Conservation (phyloP, 2,113 vertebrate genomes). For the Xiphophorus maculatus region DNA sequence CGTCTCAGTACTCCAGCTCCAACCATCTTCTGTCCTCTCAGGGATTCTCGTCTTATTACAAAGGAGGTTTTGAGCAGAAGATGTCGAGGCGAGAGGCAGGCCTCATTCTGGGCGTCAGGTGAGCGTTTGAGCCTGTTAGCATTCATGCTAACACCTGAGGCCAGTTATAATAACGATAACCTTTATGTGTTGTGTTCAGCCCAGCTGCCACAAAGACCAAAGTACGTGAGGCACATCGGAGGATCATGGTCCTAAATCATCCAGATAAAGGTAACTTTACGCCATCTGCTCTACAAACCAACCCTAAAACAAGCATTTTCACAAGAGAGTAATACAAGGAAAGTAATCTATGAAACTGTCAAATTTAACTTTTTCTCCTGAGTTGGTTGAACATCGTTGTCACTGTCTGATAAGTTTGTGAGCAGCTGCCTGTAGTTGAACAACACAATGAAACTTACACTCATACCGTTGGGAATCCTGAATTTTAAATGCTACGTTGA, state of each 20-base stretch:
- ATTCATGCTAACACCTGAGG: neutral
- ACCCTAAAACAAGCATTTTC: too few relatives aligned
- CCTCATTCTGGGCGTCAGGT: slow-evolving; percentile 94
- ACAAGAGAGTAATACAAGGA: too few relatives aligned
- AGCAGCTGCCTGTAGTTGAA: neutral
- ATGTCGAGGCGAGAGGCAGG: slow-evolving; percentile 93
- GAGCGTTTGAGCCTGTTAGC: slow-evolving; percentile 36
- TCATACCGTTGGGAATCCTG: neutral
- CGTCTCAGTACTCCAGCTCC: neutral
- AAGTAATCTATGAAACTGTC: too few relatives aligned
- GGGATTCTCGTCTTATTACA: slow-evolving; percentile 90
- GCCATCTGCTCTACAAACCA: neutral
- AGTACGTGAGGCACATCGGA: slow-evolving; percentile 88
- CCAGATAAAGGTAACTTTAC: slow-evolving; percentile 90
- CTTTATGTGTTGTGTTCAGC: slow-evolving; percentile 72
- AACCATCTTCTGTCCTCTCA: slow-evolving; percentile 44
- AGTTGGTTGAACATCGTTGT: neutral
- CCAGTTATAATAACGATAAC: neutral
- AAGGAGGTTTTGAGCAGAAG: slow-evolving; percentile 95
- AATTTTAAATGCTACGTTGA: neutral
- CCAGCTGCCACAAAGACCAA: slow-evolving; percentile 86
- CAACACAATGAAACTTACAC: neutral
- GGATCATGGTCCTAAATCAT: slow-evolving; percentile 94
- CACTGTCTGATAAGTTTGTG: neutral
- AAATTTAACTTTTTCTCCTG: neutral